Conservation (phyloP, 2,888 invertebrate genomes). For the Drepana falcataria region DNA sequence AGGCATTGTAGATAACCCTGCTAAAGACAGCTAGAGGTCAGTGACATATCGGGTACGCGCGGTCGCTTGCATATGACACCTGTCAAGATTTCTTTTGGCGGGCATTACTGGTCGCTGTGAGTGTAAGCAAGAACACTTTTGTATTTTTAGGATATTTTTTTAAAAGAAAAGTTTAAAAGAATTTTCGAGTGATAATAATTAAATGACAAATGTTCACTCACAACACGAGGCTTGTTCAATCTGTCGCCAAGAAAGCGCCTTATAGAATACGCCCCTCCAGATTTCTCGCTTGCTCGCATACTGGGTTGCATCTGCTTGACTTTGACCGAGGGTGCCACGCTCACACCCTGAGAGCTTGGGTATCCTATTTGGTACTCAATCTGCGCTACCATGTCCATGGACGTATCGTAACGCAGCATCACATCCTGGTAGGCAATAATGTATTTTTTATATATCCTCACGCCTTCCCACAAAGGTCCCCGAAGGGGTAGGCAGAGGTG, state of each 20-base stretch:
- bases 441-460: no score
- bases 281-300: conserved; percentile 37
- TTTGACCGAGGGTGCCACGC: conserved; percentile 17
- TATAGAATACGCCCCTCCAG: conserved; percentile 35
- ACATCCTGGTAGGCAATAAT: conserved; percentile 29
- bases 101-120: no score
- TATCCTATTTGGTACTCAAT: conserved; percentile 5
- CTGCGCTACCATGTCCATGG: conserved; percentile 26
- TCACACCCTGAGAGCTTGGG: conserved; percentile 22
- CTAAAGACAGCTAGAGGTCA: no score
- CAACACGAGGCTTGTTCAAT: conserved; percentile 23
- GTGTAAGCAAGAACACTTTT: no score
- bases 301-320: conserved; percentile 19
- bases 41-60: no score
- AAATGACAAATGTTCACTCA: conserved; percentile 10
- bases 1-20: no score
- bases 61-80: no score
- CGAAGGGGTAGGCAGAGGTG: background rate
- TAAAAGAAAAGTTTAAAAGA: no score
- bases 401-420: conserved; percentile 41
- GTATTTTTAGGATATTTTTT: no score
- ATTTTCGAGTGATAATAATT: no score
- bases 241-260: conserved; percentile 33
- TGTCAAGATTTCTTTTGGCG: no score
- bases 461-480: no score